A percentile compares a stretch with the other conserved stretches of the same genome.
These are phyloP conservation scores for Cecropterus lyciades DNA, from an alignment of 1,140 invertebrate species.

Conservation along the genomic window DNA sequence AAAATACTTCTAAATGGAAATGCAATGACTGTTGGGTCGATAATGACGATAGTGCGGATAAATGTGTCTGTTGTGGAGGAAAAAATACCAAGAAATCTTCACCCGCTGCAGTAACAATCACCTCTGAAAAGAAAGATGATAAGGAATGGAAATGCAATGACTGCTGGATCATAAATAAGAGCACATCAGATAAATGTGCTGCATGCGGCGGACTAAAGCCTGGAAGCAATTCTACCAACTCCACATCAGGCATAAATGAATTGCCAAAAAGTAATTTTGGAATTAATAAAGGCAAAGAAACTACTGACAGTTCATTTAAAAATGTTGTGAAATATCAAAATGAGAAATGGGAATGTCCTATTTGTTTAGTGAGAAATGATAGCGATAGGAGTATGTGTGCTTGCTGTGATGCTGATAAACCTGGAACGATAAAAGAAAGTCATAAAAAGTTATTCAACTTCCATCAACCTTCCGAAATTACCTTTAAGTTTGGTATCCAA, in stretches of 20 bases:
- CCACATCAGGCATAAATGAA: neutral
- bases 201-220: slow-evolving; percentile 84
- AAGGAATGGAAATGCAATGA: slow-evolving; percentile 86
- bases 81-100: slow-evolving; percentile 34
- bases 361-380: slow-evolving; percentile 88
- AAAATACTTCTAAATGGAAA: slow-evolving; percentile 57
- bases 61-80: slow-evolving; percentile 87
- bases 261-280: slow-evolving; percentile 24
- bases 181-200: slow-evolving; percentile 82
- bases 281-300: neutral
- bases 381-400: slow-evolving; percentile 85
- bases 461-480: slow-evolving; percentile 46
- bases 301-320: slow-evolving; percentile 37
- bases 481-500: slow-evolving; percentile 82
- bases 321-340: slow-evolving; percentile 68
- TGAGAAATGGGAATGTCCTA: slow-evolving; percentile 87
- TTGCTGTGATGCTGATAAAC: slow-evolving; percentile 89
- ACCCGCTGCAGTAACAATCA: slow-evolving; percentile 18
- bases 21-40: slow-evolving; percentile 87
- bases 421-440: slow-evolving; percentile 60
- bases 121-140: slow-evolving; percentile 52
- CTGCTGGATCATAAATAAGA: slow-evolving; percentile 86
- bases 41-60: slow-evolving; percentile 85
- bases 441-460: slow-evolving; percentile 59
- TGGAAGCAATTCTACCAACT: slow-evolving; percentile 47